Evolutionary conservation across 2,113 vertebrate genomes (phyloP).

Genomic region (Apus apus): DNA sequence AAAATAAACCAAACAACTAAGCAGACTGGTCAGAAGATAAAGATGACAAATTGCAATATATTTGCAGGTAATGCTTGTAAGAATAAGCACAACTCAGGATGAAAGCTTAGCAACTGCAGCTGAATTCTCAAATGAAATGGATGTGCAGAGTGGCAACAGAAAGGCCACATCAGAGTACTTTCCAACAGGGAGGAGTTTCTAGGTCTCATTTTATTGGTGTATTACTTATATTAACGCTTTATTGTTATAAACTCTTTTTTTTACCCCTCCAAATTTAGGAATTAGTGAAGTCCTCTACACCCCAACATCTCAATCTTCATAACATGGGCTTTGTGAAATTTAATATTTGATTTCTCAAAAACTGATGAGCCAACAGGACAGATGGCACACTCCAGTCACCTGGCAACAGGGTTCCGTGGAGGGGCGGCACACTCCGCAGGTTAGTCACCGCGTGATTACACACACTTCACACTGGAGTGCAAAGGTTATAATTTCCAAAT

Average conservation of each 20-base stretch:
- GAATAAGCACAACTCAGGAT: not conserved
- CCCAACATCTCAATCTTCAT: not conserved
- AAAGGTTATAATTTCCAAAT: not conserved
- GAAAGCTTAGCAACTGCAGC: not conserved
- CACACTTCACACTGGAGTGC: not conserved
- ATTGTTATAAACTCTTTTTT: not conserved
- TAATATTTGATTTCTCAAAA: not conserved
- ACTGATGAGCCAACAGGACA: not conserved
- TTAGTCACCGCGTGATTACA: not conserved
- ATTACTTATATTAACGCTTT: not conserved
- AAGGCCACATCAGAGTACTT: rapidly evolving
- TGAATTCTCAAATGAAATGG: not conserved
- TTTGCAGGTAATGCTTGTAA: not conserved
- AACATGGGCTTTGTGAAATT: not conserved
- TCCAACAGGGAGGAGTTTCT: not conserved
- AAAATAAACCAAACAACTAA: not conserved
- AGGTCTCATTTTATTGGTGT: not conserved
- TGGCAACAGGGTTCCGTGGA: not conserved
- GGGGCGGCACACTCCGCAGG: not conserved
- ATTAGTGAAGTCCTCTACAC: not conserved
- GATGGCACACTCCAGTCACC: not conserved
- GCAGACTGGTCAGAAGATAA: not conserved
- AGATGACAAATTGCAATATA: not conserved
- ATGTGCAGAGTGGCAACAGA: rapidly evolving
- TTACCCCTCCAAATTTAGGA: not conserved